Conservation (phyloP, 2,113 vertebrate species). For the Plecturocebus donacophilus region DNA sequence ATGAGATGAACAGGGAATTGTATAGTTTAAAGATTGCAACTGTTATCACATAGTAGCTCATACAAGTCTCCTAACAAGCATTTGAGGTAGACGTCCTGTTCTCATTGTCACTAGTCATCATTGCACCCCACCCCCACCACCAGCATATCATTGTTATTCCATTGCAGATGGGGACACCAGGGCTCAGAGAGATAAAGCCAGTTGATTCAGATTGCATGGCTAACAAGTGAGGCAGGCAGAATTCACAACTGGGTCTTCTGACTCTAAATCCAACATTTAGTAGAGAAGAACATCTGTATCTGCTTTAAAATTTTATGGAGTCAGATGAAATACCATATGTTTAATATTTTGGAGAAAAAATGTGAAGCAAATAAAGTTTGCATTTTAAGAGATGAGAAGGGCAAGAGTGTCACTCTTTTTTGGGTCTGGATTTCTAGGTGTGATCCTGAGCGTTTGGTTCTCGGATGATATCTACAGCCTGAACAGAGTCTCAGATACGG, state of each 20-base stretch:
- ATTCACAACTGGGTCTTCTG: constrained; percentile 39
- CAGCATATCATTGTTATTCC: not conserved
- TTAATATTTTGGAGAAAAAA: constrained; percentile 61
- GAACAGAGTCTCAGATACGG: not conserved
- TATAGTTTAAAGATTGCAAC: not conserved
- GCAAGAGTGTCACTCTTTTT: constrained; percentile 30
- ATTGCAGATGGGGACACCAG: not conserved
- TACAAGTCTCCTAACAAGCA: not conserved
- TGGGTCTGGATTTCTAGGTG: not conserved
- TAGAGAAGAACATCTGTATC: constrained; percentile 69
- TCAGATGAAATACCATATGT: constrained; percentile 68
- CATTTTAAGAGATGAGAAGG: constrained; percentile 63
- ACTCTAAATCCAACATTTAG: constrained; percentile 49
- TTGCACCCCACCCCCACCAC: no score
- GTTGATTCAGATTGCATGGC: not conserved
- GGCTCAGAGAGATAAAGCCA: not conserved
- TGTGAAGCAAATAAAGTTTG: constrained; percentile 60
- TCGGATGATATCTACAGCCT: not conserved
- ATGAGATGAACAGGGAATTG: not conserved
- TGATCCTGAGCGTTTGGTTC: not conserved
- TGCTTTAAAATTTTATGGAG: constrained; percentile 58
- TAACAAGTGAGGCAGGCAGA: not conserved
- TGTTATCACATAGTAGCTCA: not conserved
- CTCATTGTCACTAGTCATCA: no score
- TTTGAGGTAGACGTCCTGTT: not conserved